A percentile compares a stretch with the other conserved stretches of the same genome.
phyloP scores from a whole-genome alignment of 2,797 vertebrate species.

The Falco naumanni region DNA sequence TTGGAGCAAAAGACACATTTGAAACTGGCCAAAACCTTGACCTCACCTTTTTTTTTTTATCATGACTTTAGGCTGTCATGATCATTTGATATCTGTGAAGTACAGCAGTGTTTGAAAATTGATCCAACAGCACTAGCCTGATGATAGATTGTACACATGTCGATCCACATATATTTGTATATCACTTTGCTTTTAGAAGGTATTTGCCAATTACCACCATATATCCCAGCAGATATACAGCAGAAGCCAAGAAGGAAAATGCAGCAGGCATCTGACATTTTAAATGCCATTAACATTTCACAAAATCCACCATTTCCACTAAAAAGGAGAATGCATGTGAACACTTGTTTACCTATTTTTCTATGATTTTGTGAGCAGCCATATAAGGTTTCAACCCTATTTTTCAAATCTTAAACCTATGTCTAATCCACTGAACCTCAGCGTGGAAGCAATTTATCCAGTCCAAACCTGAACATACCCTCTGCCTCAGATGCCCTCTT shows the following conservation, averaged over 20 bases:
- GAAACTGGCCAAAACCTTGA: background rate
- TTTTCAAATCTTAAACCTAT: background rate
- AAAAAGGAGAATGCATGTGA: background rate
- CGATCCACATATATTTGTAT: constrained; percentile 50
- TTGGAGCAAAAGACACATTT: background rate
- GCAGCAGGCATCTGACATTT: constrained; percentile 10
- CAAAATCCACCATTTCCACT: background rate
- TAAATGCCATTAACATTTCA: constrained; percentile 24
- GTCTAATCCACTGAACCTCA: background rate
- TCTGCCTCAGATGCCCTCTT: background rate
- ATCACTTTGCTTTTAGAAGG: constrained; percentile 24
- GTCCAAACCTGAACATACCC: background rate
- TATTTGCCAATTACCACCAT: constrained; percentile 26
- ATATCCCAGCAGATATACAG: background rate
- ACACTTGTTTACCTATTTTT: background rate
- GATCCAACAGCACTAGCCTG: background rate
- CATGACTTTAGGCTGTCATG: background rate
- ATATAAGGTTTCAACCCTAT: background rate
- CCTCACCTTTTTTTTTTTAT: background rate
- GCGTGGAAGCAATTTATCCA: background rate
- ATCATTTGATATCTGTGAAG: background rate
- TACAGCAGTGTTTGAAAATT: background rate
- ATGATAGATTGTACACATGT: background rate
- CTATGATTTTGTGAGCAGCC: background rate
- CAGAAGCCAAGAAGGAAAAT: constrained; percentile 16